Percentiles rank a stretch among this genome's conserved stretches.
These are phyloP conservation scores for Drosophila rubida DNA, from an alignment of 2,888 invertebrate genomes.

Conservation along the genomic window DNA sequence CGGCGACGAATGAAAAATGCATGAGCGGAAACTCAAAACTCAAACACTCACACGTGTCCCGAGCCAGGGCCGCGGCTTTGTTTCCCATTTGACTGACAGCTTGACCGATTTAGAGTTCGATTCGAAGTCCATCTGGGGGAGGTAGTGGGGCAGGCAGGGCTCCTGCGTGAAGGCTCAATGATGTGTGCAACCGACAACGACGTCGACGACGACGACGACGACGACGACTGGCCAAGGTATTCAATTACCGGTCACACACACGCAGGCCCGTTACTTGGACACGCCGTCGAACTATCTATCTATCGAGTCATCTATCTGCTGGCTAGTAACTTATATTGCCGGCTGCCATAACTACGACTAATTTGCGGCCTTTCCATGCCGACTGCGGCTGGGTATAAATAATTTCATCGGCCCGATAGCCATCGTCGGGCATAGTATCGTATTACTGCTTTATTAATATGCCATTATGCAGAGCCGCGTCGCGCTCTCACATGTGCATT, in stretches of 20 bases:
- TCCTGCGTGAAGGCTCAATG: constrained; percentile 67
- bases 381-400: constrained; percentile 63
- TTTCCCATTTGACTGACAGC: constrained; percentile 72
- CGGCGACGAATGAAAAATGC: constrained; percentile 67
- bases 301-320: constrained; percentile 17
- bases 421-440: constrained; percentile 70
- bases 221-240: constrained; percentile 56
- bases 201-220: constrained; percentile 40
- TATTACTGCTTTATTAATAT: constrained; percentile 78
- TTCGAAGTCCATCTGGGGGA: too few relatives aligned
- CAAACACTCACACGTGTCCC: constrained; percentile 52
- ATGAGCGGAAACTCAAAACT: constrained; percentile 76
- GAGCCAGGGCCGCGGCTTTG: constrained; percentile 25
- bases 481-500: constrained; percentile 60
- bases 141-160: too few relatives aligned
- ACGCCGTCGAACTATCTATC: not conserved
- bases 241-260: constrained; percentile 65
- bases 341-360: constrained; percentile 76
- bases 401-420: constrained; percentile 73
- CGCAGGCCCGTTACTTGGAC: constrained; percentile 45
- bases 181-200: constrained; percentile 71
- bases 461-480: constrained; percentile 58
- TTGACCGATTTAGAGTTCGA: constrained; percentile 67
- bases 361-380: constrained; percentile 53
- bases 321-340: constrained; percentile 55